Percentiles rank a stretch among this genome's conserved stretches.
Evolutionary conservation across 1,140 invertebrate species (phyloP).

Genomic region (Zaprionus africanus): DNA sequence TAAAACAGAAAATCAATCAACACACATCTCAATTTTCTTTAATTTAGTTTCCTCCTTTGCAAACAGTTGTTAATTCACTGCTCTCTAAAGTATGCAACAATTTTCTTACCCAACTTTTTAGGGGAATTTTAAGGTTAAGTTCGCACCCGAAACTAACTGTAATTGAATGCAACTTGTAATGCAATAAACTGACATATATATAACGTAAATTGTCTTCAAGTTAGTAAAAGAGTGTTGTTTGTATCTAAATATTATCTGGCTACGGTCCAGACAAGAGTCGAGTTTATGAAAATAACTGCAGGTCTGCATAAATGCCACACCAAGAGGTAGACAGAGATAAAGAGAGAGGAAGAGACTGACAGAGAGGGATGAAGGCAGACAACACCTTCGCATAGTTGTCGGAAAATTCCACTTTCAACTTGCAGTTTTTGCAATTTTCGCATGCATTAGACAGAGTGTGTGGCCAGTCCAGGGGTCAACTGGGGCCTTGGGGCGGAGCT

Average conservation of each 20-base stretch:
- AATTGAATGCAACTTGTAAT: slow-evolving; percentile 35
- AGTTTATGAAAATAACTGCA: slow-evolving; percentile 64
- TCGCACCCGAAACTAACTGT: slow-evolving; percentile 41
- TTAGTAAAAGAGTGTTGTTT: slow-evolving; percentile 1
- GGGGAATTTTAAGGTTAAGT: neutral
- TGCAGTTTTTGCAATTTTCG: slow-evolving; percentile 55
- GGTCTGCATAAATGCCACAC: slow-evolving; percentile 47
- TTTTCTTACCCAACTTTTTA: slow-evolving; percentile 11
- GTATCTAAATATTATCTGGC: slow-evolving; percentile 45
- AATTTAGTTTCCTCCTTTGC: neutral
- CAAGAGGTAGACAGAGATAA: neutral
- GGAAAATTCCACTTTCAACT: slow-evolving; percentile 52
- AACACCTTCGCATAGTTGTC: slow-evolving; percentile 46
- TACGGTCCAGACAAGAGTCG: slow-evolving; percentile 34
- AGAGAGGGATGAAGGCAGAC: slow-evolving; percentile 6
- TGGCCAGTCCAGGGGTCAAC: neutral
- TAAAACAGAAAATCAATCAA: no score
- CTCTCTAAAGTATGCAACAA: slow-evolving; percentile 30
- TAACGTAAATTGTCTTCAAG: slow-evolving; percentile 33
- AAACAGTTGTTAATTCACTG: neutral
- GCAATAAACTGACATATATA: slow-evolving; percentile 31
- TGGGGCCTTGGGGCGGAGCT: neutral
- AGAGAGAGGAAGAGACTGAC: slow-evolving; percentile 16
- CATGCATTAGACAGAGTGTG: slow-evolving; percentile 38
- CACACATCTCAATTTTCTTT: neutral